Percentiles rank a stretch among this genome's conserved stretches.
Evolutionary conservation across 2,113 vertebrate genomes (phyloP).

Genomic region (Notarius lentiginosus): DNA sequence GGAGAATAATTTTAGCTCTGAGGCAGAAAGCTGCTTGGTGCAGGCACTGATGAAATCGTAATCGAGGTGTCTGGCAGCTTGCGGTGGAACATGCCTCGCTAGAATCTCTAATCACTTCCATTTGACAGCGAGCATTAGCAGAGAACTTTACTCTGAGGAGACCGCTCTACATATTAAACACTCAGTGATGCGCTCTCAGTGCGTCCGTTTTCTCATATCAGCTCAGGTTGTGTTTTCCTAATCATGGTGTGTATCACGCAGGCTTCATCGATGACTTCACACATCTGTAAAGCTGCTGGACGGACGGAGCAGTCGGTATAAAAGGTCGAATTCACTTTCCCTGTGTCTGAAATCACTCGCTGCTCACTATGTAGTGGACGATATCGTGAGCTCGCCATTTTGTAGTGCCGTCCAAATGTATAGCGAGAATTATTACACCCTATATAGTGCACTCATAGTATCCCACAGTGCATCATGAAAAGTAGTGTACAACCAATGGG

Average conservation of each 20-base stretch:
- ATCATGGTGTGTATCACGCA: background rate
- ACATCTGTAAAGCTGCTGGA: conserved; percentile 2
- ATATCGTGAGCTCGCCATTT: too few species aligned
- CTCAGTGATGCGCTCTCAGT: background rate
- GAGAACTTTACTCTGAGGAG: background rate
- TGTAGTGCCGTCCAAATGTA: too few species aligned
- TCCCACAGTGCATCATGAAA: too few species aligned
- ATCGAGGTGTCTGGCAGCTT: conserved; percentile 28
- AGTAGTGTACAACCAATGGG: too few species aligned
- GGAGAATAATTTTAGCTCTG: conserved; percentile 33
- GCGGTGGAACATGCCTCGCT: conserved; percentile 31
- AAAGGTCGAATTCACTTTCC: background rate
- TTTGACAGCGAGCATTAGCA: conserved; percentile 25
- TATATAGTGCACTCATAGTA: too few species aligned
- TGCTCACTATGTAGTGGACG: too few species aligned
- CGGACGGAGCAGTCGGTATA: background rate
- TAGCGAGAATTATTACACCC: too few species aligned
- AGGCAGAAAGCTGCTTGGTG: conserved; percentile 32
- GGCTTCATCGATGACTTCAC: background rate
- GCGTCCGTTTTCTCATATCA: background rate
- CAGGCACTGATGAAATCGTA: conserved; percentile 31
- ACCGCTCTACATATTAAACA: conserved; percentile 1
- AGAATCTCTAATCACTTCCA: conserved; percentile 42
- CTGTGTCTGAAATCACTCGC: too few species aligned
- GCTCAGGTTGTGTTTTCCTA: background rate